Percentiles rank a stretch among this genome's conserved stretches.
Conservation (phyloP, 2,797 vertebrate species). For the Pampus argenteus region DNA sequence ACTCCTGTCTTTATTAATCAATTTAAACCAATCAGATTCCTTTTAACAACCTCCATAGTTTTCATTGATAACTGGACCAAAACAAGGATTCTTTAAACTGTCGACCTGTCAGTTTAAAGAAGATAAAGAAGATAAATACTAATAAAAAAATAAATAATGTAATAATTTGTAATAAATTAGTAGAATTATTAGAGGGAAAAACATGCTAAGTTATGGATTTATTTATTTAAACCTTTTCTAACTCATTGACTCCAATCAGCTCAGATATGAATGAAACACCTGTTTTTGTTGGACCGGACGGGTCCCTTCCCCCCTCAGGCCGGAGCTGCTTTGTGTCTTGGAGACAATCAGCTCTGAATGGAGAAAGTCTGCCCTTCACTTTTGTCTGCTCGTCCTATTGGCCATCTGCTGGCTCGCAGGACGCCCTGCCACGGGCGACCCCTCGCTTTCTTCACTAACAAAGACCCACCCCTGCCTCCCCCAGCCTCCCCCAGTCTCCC, state of each 20-base stretch:
- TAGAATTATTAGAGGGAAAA: neutral
- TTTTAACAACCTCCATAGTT: neutral
- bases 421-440: conserved; percentile 52
- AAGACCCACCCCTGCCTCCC: conserved; percentile 34
- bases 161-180: too few relatives aligned
- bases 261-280: too few relatives aligned
- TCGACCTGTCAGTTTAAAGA: too few relatives aligned
- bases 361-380: conserved; percentile 55
- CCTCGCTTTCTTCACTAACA: conserved; percentile 62
- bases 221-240: too few relatives aligned
- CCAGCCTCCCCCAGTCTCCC: neutral
- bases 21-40: too few relatives aligned
- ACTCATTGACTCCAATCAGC: too few relatives aligned
- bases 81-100: neutral
- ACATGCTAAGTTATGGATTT: too few relatives aligned
- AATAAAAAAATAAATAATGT: too few relatives aligned
- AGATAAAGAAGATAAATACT: too few relatives aligned
- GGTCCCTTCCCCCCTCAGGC: neutral
- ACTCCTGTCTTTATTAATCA: too few relatives aligned
- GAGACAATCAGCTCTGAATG: conserved; percentile 27
- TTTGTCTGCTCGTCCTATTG: conserved; percentile 64
- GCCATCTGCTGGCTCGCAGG: conserved; percentile 77
- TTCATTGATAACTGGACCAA: neutral
- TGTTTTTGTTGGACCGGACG: too few relatives aligned
- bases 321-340: conserved; percentile 28